Evolutionary conservation across 2,797 vertebrate species (phyloP).

Genomic region (Mormyrops boulengeri): DNA sequence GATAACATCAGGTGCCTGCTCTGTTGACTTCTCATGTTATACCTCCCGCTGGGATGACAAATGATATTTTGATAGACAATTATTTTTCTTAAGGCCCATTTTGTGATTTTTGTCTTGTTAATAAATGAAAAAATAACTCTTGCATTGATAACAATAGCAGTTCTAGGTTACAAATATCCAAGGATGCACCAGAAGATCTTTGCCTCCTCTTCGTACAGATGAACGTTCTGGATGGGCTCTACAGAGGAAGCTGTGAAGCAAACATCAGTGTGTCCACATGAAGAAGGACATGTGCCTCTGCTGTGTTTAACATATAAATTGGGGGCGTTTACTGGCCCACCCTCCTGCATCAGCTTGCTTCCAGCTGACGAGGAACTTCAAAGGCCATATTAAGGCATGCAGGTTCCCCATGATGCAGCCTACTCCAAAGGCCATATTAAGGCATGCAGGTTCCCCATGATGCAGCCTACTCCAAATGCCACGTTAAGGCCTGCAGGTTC

Average conservation of each 20-base stretch:
- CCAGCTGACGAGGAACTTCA: background rate
- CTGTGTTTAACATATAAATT: background rate
- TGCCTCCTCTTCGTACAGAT: background rate
- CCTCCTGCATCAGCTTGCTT: background rate
- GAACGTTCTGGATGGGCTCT: background rate
- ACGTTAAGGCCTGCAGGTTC: no score
- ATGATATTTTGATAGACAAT: slow-evolving; percentile 4
- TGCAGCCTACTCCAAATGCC: no score
- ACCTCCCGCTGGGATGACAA: background rate
- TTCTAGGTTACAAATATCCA: background rate
- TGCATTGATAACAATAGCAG: background rate
- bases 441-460: no score
- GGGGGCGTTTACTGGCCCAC: background rate
- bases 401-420: background rate
- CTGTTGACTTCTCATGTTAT: background rate
- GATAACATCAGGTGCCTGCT: background rate
- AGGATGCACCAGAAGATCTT: background rate
- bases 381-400: background rate
- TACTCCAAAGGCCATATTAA: no score
- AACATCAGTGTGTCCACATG: background rate
- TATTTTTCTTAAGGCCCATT: background rate
- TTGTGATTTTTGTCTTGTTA: background rate
- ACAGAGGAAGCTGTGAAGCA: background rate
- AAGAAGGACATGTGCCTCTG: background rate
- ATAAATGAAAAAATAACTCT: background rate